Evolutionary conservation across 2,888 invertebrate genomes (phyloP).

Genomic region (Ophioninae sp.): DNA sequence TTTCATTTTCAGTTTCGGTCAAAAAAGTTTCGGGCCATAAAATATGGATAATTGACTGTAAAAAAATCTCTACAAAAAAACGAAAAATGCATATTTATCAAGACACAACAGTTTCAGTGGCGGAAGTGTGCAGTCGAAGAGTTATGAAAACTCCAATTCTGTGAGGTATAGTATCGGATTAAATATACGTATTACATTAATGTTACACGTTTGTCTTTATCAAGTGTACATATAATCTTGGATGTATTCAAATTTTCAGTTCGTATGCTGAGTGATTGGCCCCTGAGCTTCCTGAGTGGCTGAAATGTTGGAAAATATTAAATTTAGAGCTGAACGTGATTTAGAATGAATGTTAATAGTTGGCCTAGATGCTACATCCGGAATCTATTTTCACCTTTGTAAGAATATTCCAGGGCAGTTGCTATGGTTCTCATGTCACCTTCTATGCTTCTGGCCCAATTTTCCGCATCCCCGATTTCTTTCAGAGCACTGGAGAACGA

Average conservation of each 20-base stretch:
- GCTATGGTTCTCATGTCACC: slow-evolving; percentile 96
- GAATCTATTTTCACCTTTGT: slow-evolving; percentile 84
- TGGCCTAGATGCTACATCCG: neutral
- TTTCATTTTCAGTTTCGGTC: too few species aligned
- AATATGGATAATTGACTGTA: too few species aligned
- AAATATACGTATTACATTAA: neutral
- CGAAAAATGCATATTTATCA: too few species aligned
- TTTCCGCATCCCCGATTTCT: slow-evolving; percentile 99
- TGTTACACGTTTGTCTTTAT: slow-evolving; percentile 4
- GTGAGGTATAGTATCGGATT: neutral
- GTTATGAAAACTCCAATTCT: neutral
- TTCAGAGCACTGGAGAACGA: slow-evolving; percentile 93
- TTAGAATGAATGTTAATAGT: neutral
- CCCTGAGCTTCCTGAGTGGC: slow-evolving; percentile 74
- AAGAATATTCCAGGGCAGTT: slow-evolving; percentile 95
- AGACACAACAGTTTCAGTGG: too few species aligned
- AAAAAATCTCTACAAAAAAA: too few species aligned
- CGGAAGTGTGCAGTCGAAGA: too few species aligned
- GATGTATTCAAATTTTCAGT: slow-evolving; percentile 25
- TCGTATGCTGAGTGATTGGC: slow-evolving; percentile 32
- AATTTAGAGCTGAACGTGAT: neutral
- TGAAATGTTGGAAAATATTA: slow-evolving; percentile 58
- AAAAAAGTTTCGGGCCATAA: too few species aligned
- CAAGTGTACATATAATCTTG: neutral
- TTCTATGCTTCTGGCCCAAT: slow-evolving; percentile 98